phyloP scores from a whole-genome alignment of 2,113 vertebrate genomes.

The Albula glossodonta region DNA sequence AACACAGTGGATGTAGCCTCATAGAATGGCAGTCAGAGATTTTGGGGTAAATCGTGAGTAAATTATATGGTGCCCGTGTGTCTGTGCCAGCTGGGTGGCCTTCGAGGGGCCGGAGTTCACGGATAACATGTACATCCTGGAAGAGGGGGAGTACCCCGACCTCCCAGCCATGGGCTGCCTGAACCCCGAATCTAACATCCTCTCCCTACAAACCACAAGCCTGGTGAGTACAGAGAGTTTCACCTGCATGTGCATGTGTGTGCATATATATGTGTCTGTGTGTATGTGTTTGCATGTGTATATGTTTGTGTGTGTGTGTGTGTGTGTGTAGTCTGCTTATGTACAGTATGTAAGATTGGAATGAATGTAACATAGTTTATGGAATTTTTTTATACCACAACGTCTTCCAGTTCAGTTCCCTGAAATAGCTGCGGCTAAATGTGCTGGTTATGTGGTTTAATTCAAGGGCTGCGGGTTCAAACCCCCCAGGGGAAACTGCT shows the following conservation, averaged over 20 bases:
- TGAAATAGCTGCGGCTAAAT: not conserved
- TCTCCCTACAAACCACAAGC: constrained; percentile 77
- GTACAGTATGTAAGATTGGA: constrained; percentile 48
- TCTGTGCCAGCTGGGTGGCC: constrained; percentile 79
- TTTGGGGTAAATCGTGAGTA: no score
- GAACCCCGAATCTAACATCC: constrained; percentile 65
- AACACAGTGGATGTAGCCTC: no score
- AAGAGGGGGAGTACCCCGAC: constrained; percentile 86
- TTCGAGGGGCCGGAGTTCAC: constrained; percentile 83
- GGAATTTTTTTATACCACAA: not conserved
- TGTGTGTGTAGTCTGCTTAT: no score
- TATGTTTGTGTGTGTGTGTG: no score
- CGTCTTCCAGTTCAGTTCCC: no score
- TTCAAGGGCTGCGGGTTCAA: not conserved
- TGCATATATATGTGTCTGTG: no score
- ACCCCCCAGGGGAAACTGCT: not conserved
- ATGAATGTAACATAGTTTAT: no score
- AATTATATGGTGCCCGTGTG: not conserved
- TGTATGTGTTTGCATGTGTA: no score
- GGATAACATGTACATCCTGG: constrained; percentile 86
- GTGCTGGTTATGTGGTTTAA: not conserved
- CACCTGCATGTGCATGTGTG: no score
- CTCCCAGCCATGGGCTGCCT: constrained; percentile 79
- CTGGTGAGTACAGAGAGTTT: constrained; percentile 73
- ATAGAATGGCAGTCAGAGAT: no score